Percentiles rank a stretch among this genome's conserved stretches.
phyloP scores from a whole-genome alignment of 1,140 invertebrate species.

The Potamilus streckersoni region DNA sequence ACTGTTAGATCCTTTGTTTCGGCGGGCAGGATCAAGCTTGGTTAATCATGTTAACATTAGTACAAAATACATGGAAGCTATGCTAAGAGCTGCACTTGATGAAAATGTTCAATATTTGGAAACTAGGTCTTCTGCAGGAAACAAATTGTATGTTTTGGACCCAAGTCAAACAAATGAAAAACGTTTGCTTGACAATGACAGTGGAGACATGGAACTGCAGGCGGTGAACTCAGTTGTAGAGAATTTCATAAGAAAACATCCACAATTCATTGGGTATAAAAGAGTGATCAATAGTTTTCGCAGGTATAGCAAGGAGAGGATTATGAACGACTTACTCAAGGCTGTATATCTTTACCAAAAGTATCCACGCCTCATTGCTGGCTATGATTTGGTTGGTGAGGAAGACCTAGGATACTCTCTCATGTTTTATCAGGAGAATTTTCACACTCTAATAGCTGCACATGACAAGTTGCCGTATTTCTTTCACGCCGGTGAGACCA shows the following conservation, averaged over 20 bases:
- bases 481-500: conserved; percentile 49
- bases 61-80: conserved; percentile 28
- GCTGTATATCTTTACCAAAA: conserved; percentile 25
- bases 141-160: conserved; percentile 28
- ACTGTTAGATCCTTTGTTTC: conserved; percentile 26
- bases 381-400: conserved; percentile 52
- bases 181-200: conserved; percentile 30
- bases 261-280: conserved; percentile 40
- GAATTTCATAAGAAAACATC: conserved; percentile 24
- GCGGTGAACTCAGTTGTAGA: conserved; percentile 7
- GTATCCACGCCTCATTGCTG: conserved; percentile 45
- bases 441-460: conserved; percentile 18
- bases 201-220: conserved; percentile 35
- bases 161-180: conserved; percentile 10
- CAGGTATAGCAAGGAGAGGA: background rate
- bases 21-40: conserved; percentile 15
- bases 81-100: conserved; percentile 33
- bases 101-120: conserved; percentile 50
- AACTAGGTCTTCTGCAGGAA: conserved; percentile 24
- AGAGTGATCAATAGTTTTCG: conserved; percentile 29
- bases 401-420: conserved; percentile 51
- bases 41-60: conserved; percentile 25
- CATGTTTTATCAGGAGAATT: conserved; percentile 37
- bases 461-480: conserved; percentile 34
- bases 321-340: conserved; percentile 12